Evolutionary conservation across 2,113 vertebrate species (phyloP), one percentile per base, ranked within the genome.

Genomic region (Antennarius striatus): DNA sequence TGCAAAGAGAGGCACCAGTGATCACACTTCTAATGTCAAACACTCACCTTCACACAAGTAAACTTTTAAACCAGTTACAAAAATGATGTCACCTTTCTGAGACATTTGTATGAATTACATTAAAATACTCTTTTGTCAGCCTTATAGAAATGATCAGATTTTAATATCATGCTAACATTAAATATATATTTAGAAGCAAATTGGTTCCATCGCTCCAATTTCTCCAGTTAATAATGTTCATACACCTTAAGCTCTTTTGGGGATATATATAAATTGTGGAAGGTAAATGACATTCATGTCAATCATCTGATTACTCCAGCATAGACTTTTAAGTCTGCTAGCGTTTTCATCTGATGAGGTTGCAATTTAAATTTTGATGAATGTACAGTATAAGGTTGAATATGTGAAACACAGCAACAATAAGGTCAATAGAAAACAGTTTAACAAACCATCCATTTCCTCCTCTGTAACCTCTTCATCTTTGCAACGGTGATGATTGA

Each of bases 11-110:
- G 53, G 69, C 63, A 58, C 73, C 29, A 36, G 29, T 73, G 70
- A 89, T 85, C 85, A 82, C 71, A 71, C 81, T 80, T 84, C 50
- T 77, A 68, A 85, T 84, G 86, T 75, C 32, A 61, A 67, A 60
- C 22, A 22, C 22, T 22, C 22, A 22, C 22, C 22, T 22, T 22
- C 22, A 22, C 22, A 22, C 22, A 22, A 2, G 22, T 22, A 22
- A 22, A 22, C 22, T 22, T 22, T 22, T 22, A 22, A 22, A 22
- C 22, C 22, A 22, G 22, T 22, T 22, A 22, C 1, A 22, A 22
- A 22, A 22, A 22, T 56, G 56, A 78, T 71, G 61, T 68, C 65
- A 63, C 32, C 49, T 22, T 69, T 67, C n/a, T 22, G 16, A 47
- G 62, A 66, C 71, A 55, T 63, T 15, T 54, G 48, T 47, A 5